Evolutionary conservation across 1,140 invertebrate species (phyloP).

Genomic region (Penaeus chinensis): DNA sequence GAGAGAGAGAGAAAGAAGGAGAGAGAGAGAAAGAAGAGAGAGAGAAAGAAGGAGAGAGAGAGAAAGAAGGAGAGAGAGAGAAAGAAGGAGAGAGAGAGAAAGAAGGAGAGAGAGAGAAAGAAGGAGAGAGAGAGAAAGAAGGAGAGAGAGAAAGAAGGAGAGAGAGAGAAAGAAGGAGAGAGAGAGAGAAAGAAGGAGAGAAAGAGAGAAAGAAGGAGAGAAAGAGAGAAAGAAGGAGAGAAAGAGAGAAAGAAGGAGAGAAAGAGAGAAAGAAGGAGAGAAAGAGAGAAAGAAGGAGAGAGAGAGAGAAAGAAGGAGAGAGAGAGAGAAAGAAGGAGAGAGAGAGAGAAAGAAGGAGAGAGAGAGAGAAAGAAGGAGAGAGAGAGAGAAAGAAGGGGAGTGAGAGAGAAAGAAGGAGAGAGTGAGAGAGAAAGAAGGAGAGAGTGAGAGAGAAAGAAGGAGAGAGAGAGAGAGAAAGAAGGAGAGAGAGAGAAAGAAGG

Average conservation of each 20-base stretch:
- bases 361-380: background rate
- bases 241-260: background rate
- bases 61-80: no score
- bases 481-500: background rate
- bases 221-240: background rate
- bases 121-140: background rate
- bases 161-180: background rate
- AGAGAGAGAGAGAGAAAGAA: background rate
- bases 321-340: no score
- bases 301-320: background rate
- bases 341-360: background rate
- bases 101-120: background rate
- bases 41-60: background rate
- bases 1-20: background rate
- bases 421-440: background rate
- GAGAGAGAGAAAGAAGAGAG: background rate
- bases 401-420: constrained; percentile 7
- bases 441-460: background rate
- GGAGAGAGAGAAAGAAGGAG: background rate
- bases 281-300: background rate
- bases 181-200: background rate
- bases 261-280: background rate
- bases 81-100: background rate
- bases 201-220: no score
- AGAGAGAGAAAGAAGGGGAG: constrained; percentile 10